A percentile compares a stretch with the other conserved stretches of the same genome.
phyloP scores from a whole-genome alignment of 30 jellyfish, hydroid and myxozoan species.

The Rhopilema esculentum region DNA sequence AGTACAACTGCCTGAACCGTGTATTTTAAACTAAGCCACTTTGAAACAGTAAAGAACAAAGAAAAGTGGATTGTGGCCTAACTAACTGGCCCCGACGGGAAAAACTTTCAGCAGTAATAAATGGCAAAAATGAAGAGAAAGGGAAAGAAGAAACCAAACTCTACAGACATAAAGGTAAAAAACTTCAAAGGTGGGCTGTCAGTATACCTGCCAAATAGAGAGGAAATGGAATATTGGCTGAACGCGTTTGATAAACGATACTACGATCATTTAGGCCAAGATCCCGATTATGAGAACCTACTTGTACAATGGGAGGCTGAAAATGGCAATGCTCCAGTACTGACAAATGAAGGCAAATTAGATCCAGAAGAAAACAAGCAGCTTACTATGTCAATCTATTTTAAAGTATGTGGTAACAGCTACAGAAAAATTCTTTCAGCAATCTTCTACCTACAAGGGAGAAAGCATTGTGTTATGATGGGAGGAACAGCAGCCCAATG shows the following conservation, averaged over 20 bases:
- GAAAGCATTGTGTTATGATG: slow-evolving; percentile 13
- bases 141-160: slow-evolving; percentile 12
- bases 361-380: slow-evolving; percentile 21
- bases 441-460: slow-evolving; percentile 10
- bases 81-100: slow-evolving; percentile 19
- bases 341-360: slow-evolving; percentile 9
- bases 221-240: slow-evolving; percentile 12
- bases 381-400: slow-evolving; percentile 7
- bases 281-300: slow-evolving; percentile 11
- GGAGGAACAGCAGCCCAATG: slow-evolving; percentile 26
- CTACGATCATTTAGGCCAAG: slow-evolving; percentile 10
- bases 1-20: too few relatives aligned
- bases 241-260: background rate
- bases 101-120: slow-evolving; percentile 17
- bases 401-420: background rate
- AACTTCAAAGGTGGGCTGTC: slow-evolving; percentile 5
- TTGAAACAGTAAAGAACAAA: too few relatives aligned
- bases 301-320: slow-evolving; percentile 25
- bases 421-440: slow-evolving; percentile 17
- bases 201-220: slow-evolving; percentile 21
- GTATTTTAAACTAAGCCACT: too few relatives aligned
- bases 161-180: slow-evolving; percentile 1
- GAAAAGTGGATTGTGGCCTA: slow-evolving; percentile 4
- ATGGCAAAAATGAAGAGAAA: slow-evolving; percentile 10
- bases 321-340: slow-evolving; percentile 16